Base-by-base conservation (phyloP, 2,113 vertebrate genomes). In the Sinocyclocheilus grahami region DNA sequence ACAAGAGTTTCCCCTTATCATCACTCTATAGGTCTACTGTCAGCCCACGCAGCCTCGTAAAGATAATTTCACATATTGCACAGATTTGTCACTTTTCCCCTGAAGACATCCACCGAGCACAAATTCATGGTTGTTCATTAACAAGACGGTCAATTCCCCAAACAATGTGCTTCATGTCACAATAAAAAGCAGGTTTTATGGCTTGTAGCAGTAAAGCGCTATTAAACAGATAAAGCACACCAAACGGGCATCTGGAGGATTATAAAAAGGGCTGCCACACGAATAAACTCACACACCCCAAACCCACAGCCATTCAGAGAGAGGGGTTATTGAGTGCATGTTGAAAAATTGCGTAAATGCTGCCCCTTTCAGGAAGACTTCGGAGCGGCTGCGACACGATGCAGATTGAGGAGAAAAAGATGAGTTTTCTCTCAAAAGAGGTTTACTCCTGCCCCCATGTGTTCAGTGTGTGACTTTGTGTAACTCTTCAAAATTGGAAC, bases 241-340 rank as follows among this genome's bases (percentile, higher is more conserved):
- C 86, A 89, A 89, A 89, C 85, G 86, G 86, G 85, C 86, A 88
- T 90, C 89, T 86, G 83, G 89, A 90, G 89, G 87, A 88, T 90
- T 90, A 88, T 90, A 88, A 90, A 90, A 88, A 86, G 92, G 93
- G 94, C 92, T 94, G 94, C 93, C 93, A 93, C 93, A 86, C 77
- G 83, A 91, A 93, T 93, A 94, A 93, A 93, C 92, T 93, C 90
- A 92, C 91, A 92, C 94, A 93, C 93, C 90, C 82, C 7, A 78
- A 83, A 86, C 83, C 83, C 72, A 74, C 42, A 65, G 71, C 83
- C 82, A 58, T 85, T 81, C 82, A 78, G 82, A 27, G 76, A 84
- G 71, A 42, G 88, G 85, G 88, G 88, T 89, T 86, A 89, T 20
- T 78, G 88, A 71, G 88, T 89, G 76, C 88, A 87, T 55, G 55